Evolutionary conservation across 2,888 invertebrate species (phyloP).

Genomic region (Macaria notata): DNA sequence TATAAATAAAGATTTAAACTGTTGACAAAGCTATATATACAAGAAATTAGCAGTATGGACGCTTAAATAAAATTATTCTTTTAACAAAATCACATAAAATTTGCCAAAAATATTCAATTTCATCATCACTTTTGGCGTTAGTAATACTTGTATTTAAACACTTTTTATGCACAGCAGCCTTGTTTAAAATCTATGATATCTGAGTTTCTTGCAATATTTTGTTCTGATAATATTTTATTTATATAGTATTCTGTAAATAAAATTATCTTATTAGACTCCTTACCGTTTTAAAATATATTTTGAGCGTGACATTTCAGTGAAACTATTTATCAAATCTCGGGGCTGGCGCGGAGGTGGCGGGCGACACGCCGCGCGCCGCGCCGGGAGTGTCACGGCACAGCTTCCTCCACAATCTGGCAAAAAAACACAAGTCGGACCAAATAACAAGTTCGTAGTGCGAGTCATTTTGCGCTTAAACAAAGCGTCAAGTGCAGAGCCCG

Average conservation of each 20-base stretch:
- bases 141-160: too few relatives aligned
- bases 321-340: slow-evolving; percentile 63
- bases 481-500: slow-evolving; percentile 79
- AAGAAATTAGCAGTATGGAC: too few relatives aligned
- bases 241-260: too few relatives aligned
- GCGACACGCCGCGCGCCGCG: slow-evolving; percentile 33
- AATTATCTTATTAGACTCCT: neutral
- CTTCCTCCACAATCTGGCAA: slow-evolving; percentile 51
- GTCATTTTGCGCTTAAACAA: slow-evolving; percentile 81
- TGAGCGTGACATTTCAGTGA: slow-evolving; percentile 36
- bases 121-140: too few relatives aligned
- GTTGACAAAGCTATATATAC: too few relatives aligned
- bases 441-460: slow-evolving; percentile 75
- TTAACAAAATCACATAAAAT: too few relatives aligned
- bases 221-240: too few relatives aligned
- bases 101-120: too few relatives aligned
- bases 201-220: too few relatives aligned
- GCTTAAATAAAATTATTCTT: too few relatives aligned
- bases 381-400: slow-evolving; percentile 31
- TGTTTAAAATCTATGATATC: too few relatives aligned
- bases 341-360: slow-evolving; percentile 35
- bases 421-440: slow-evolving; percentile 65
- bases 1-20: slow-evolving; percentile 9
- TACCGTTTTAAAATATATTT: slow-evolving; percentile 8
- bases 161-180: too few relatives aligned